Conservation (phyloP, 2,113 vertebrate species). For the Sialia sialis region DNA sequence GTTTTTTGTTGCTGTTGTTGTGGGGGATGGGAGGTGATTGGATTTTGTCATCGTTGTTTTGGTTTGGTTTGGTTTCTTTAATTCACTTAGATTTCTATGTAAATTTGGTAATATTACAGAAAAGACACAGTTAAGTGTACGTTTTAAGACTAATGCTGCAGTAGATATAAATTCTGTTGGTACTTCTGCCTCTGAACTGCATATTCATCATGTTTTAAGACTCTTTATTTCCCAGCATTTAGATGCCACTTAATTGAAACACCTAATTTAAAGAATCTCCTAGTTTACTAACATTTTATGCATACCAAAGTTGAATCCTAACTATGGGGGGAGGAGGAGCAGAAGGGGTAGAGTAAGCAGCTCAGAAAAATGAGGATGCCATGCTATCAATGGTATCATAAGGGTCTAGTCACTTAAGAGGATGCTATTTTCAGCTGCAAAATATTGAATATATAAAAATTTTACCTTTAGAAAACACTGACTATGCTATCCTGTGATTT, state of each 20-base stretch:
- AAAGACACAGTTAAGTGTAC: background rate
- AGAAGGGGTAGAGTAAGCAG: background rate
- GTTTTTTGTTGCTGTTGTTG: background rate
- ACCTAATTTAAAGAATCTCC: background rate
- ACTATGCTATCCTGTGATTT: background rate
- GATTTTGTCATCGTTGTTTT: background rate
- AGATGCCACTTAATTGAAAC: background rate
- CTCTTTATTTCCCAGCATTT: background rate
- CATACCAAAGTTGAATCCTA: background rate
- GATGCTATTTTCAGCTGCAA: background rate
- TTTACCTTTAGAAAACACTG: background rate
- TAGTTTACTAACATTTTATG: background rate
- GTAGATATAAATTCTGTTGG: background rate
- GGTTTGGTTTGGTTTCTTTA: background rate
- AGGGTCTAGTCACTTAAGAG: background rate
- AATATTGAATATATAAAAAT: background rate
- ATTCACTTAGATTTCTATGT: background rate
- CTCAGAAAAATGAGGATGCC: background rate
- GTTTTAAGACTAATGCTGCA: background rate
- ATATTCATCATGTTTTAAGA: background rate
- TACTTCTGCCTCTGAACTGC: background rate
- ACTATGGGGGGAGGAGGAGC: accelerated
- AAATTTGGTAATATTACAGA: background rate
- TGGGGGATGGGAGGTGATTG: accelerated
- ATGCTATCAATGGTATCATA: background rate